Percentiles rank a stretch among this genome's conserved stretches.
Evolutionary conservation across 2,888 invertebrate genomes (phyloP).

Genomic region (Pterostichus niger): DNA sequence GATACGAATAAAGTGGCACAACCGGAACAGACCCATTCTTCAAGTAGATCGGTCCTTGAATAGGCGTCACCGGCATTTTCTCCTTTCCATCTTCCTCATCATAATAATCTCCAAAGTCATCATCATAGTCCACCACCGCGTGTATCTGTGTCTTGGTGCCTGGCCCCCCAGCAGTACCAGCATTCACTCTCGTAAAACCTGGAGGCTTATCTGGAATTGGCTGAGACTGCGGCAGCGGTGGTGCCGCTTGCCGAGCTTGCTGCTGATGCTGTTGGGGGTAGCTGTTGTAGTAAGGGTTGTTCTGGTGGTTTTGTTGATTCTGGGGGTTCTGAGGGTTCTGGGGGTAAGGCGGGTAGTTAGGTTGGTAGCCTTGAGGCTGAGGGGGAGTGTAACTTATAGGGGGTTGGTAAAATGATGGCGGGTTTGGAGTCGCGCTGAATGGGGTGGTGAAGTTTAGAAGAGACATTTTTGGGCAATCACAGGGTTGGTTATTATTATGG

Average conservation of each 20-base stretch:
- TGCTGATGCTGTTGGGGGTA: conserved; percentile 40
- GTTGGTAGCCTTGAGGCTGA: conserved; percentile 76
- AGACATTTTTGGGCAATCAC: conserved; percentile 71
- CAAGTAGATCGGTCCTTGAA: conserved; percentile 92
- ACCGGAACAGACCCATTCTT: conserved; percentile 93
- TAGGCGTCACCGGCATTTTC: conserved; percentile 85
- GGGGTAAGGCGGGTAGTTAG: conserved; percentile 69
- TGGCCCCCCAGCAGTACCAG: conserved; percentile 78
- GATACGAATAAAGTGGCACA: conserved; percentile 91
- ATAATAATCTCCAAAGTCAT: conserved; percentile 82
- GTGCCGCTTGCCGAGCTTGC: conserved; percentile 49
- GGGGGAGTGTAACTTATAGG: conserved; percentile 72
- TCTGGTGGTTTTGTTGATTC: background rate
- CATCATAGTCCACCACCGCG: conserved; percentile 86
- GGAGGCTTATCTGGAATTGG: conserved; percentile 79
- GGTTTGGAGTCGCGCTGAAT: conserved; percentile 73
- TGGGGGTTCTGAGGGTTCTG: conserved; percentile 73
- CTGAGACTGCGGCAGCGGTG: conserved; percentile 67
- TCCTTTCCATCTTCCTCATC: conserved; percentile 79
- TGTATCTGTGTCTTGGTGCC: conserved; percentile 83
- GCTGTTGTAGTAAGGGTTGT: conserved; percentile 52
- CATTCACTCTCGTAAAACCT: conserved; percentile 83
- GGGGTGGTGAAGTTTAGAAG: conserved; percentile 75
- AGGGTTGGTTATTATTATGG: background rate
- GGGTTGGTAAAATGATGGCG: conserved; percentile 72